Evolutionary conservation across 1,140 invertebrate genomes (phyloP).

Genomic region (Mercenaria mercenaria): DNA sequence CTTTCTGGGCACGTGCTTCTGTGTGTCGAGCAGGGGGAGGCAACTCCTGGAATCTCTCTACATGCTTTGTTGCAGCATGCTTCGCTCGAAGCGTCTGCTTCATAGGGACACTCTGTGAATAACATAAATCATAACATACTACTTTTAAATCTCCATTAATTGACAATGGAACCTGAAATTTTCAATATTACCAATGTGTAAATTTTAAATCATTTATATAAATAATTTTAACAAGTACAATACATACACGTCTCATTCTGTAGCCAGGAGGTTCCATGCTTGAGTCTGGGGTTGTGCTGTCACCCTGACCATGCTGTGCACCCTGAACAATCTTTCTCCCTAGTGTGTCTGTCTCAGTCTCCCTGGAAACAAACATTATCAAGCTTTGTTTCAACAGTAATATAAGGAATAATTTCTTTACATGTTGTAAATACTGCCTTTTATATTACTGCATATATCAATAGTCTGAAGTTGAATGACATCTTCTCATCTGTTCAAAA

Average conservation of each 20-base stretch:
- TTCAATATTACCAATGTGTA: too few relatives aligned
- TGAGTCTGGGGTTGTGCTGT: slow-evolving; percentile 22
- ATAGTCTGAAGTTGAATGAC: too few relatives aligned
- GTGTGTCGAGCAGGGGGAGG: slow-evolving; percentile 36
- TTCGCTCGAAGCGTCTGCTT: slow-evolving; percentile 44
- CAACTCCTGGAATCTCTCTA: slow-evolving; percentile 17
- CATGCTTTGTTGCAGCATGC: background rate
- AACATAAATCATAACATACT: too few relatives aligned
- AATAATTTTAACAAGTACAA: too few relatives aligned
- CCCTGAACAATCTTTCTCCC: slow-evolving; percentile 74
- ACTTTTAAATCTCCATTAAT: too few relatives aligned
- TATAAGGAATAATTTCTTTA: background rate
- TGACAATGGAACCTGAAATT: too few relatives aligned
- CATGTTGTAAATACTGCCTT: too few relatives aligned
- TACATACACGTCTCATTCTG: slow-evolving; percentile 49
- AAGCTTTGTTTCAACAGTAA: too few relatives aligned
- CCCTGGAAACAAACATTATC: slow-evolving; percentile 68
- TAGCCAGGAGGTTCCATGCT: slow-evolving; percentile 35
- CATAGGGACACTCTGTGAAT: slow-evolving; percentile 39
- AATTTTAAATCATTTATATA: too few relatives aligned
- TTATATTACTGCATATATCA: too few relatives aligned
- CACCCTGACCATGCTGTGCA: slow-evolving; percentile 16
- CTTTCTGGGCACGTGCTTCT: slow-evolving; percentile 47
- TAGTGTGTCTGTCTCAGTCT: slow-evolving; percentile 75
- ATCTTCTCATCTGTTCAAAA: too few relatives aligned